These are phyloP conservation scores for Cheilosia urbana DNA, from an alignment of 2,888 invertebrate genomes.

Conservation along the genomic window DNA sequence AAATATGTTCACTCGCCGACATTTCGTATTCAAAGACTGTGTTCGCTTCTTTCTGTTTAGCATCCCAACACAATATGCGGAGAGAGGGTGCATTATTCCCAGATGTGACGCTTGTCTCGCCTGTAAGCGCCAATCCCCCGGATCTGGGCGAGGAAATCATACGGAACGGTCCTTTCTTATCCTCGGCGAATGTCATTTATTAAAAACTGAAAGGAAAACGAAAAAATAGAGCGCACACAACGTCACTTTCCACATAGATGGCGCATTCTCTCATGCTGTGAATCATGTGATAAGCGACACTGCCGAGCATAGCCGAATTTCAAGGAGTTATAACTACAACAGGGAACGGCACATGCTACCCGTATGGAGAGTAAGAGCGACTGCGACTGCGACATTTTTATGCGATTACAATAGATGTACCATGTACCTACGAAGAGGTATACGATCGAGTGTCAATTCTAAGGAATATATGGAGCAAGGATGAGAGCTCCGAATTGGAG, in stretches of 20 bases:
- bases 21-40: conserved; percentile 65
- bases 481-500: conserved; percentile 13
- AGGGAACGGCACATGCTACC: conserved; percentile 48
- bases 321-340: conserved; percentile 58
- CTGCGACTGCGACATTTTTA: conserved; percentile 69
- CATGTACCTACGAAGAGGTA: conserved; percentile 36
- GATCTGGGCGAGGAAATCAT: conserved; percentile 54
- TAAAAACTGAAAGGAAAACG: conserved; percentile 63
- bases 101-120: conserved; percentile 68
- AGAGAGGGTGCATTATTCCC: conserved; percentile 51
- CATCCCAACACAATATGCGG: conserved; percentile 12
- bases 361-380: conserved; percentile 51
- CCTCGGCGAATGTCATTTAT: conserved; percentile 72
- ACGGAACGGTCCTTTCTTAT: conserved; percentile 65
- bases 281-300: conserved; percentile 65
- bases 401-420: conserved; percentile 69
- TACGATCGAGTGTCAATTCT: conserved; percentile 56
- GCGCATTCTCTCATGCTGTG: conserved; percentile 62
- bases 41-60: conserved; percentile 23
- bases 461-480: conserved; percentile 9
- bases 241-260: conserved; percentile 45
- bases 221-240: conserved; percentile 21
- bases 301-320: conserved; percentile 48
- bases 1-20: conserved; percentile 67
- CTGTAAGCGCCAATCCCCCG: neutral